Evolutionary conservation across 2,113 vertebrate genomes (phyloP), one percentile per base, ranked within the genome.

Genomic region (Alethe diademata): DNA sequence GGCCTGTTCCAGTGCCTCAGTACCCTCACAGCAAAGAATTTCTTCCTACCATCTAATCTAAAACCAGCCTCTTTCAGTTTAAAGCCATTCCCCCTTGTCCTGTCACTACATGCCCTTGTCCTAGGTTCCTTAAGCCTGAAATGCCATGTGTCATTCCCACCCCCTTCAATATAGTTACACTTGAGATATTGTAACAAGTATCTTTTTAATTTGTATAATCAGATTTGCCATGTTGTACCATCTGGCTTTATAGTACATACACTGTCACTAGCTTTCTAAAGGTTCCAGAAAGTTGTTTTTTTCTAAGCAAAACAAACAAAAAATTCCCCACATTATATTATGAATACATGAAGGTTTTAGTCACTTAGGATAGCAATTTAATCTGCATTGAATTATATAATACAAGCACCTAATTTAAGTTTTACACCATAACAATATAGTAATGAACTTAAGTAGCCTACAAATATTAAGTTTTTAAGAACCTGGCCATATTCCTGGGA

Each of bases 161-260:
- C 5, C 7, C 5, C 6, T 4, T 5, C n/a, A 19, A 10, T 7
- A 22, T 1, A 53, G 12, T 58, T 51, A 69, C 4, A 10, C 61
- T 57, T 86, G 36, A 28, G 28, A 75, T 82, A 40, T 10, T 67
- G 19, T 17, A 81, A 61, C 26, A 76, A 40, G 6, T 26, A 67
- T 17, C 14, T 69, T 71, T 60, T 42, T 19, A 65, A 35, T 12
- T 19, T 28, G 8, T 38, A 36, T 33, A 29, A 61, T 47, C 38
- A 53, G 14, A 69, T 87, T 82, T 82, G 8, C 20, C 53, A 11
- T 15, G 5, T 53, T 91, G 58, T 50, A 14, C 11, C 53, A 73
- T 74, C 58, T 65, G 20, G n/a, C 38, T 87, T 85, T 26, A n/a
- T 7, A 81, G 50, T 8, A 47, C 36, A 80, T 43, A 80, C 2